Percentiles rank a stretch among this genome's conserved stretches.
These are phyloP conservation scores for Polyodon spathula DNA, from an alignment of 2,113 vertebrate genomes.

Conservation along the genomic window DNA sequence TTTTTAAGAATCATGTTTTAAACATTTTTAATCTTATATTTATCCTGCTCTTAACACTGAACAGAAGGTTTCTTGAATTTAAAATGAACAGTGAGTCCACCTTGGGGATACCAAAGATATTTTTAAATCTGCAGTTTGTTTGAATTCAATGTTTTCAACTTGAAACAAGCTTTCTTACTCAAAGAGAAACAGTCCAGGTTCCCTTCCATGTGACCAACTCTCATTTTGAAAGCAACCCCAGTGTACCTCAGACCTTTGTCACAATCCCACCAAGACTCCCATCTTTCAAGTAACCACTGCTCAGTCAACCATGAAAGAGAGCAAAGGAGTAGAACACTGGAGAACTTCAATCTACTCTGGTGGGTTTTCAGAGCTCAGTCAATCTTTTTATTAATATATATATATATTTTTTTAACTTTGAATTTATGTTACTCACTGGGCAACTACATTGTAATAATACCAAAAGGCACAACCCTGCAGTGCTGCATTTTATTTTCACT, in stretches of 20 bases:
- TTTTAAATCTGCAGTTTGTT: background rate
- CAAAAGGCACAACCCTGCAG: background rate
- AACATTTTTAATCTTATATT: background rate
- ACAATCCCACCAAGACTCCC: slow-evolving; percentile 1
- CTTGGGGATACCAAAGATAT: background rate
- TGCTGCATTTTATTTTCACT: background rate
- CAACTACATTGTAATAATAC: slow-evolving; percentile 5
- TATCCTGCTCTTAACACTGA: background rate
- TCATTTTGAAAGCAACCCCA: slow-evolving; percentile 5
- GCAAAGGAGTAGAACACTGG: background rate
- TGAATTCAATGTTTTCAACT: no score
- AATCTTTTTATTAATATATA: background rate
- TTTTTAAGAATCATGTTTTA: no score
- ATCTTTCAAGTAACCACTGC: background rate
- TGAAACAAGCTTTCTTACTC: no score
- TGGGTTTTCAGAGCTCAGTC: background rate
- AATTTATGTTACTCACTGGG: background rate
- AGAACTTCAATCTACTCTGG: background rate
- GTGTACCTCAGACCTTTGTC: slow-evolving; percentile 6
- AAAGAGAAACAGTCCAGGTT: background rate
- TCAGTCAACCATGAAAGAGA: background rate
- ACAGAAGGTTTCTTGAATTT: background rate
- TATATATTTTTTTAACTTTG: no score
- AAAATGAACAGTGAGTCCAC: background rate
- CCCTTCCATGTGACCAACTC: slow-evolving; percentile 4